Evolutionary conservation across 2,113 vertebrate species (phyloP).

Genomic region (Callospermophilus lateralis): DNA sequence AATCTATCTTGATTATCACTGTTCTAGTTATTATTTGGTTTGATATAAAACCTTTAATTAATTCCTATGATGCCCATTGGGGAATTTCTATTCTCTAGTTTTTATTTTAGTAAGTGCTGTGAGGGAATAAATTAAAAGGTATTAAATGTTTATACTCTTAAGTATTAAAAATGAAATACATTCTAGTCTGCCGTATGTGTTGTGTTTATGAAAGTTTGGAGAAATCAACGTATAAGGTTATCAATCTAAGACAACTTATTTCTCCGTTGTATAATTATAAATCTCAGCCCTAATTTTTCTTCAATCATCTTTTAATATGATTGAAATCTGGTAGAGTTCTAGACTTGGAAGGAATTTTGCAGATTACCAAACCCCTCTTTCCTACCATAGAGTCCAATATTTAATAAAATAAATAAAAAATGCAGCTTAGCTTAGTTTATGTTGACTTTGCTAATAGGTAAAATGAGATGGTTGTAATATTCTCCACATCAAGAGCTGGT

Average conservation of each 20-base stretch:
- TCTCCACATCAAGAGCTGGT: not conserved
- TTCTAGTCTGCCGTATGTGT: not conserved
- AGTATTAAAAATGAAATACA: not conserved
- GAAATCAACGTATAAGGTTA: slow-evolving; percentile 17
- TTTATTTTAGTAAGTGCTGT: not conserved
- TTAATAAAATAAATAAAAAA: not conserved
- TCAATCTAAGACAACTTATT: slow-evolving; percentile 53
- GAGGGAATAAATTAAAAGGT: slow-evolving; percentile 49
- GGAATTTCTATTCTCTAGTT: slow-evolving; percentile 37
- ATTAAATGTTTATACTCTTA: slow-evolving; percentile 44
- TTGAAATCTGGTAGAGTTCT: slow-evolving; percentile 23
- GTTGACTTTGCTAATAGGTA: not conserved
- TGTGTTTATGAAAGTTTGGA: slow-evolving; percentile 42
- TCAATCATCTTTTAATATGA: not conserved
- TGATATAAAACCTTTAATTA: not conserved
- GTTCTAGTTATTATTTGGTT: not conserved
- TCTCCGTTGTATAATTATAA: slow-evolving; percentile 60
- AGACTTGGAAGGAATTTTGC: slow-evolving; percentile 17
- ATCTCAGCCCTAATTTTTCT: not conserved
- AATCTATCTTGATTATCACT: not conserved
- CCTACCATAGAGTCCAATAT: not conserved
- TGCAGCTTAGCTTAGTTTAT: not conserved
- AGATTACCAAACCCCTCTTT: not conserved
- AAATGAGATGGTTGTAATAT: not conserved
- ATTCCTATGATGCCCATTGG: not conserved